Evolutionary conservation across 2,113 vertebrate species (phyloP), one percentile per base, ranked within the genome.

Genomic region (Hucho hucho): DNA sequence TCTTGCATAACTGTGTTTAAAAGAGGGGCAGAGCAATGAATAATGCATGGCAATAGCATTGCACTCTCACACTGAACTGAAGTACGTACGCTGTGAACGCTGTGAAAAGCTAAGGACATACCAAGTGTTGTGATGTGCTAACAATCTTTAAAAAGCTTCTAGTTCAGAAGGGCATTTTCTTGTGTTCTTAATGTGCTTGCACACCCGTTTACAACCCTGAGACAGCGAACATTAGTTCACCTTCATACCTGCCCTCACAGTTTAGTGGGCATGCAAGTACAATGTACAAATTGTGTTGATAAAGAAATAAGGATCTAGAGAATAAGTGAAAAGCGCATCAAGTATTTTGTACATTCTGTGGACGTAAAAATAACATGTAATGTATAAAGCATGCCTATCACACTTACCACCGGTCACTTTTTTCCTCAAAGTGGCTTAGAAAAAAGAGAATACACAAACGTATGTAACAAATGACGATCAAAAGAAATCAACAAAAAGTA

Each of bases 391-490:
- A 69, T 69, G 29, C 67, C 20, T 1, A 24, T 69, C 67, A 47
- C n/a, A 89, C 88, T 89, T 79, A 84, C 83, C 96, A 95, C 94
- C 94, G 94, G 94, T 96, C 93, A 43, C 37, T 43, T 95, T 96
- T 92, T 94, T 96, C 95, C 95, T 94, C 89, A 96, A 93, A 84
- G 95, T 95, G 91, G 95, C 95, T 96, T 43, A 43, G 95, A 43
- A 43, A 43, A 43, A 43, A 12, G 37, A 43, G 9, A 43, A 43
- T 43, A 43, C 2, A 12, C 2, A 9, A 43, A 43, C 9, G 2
- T 43, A 43, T 9, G 37, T 43, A 43, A 43, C 37, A 43, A 43
- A 43, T 9, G 37, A 12, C 11, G 7, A 43, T 43, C 37, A 43
- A 43, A 43, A 43, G 2, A 43, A 43, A 43, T 43, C 37, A 43